Evolutionary conservation across 2,797 vertebrate genomes (phyloP).

Genomic region (Odontamblyopus rebecca): DNA sequence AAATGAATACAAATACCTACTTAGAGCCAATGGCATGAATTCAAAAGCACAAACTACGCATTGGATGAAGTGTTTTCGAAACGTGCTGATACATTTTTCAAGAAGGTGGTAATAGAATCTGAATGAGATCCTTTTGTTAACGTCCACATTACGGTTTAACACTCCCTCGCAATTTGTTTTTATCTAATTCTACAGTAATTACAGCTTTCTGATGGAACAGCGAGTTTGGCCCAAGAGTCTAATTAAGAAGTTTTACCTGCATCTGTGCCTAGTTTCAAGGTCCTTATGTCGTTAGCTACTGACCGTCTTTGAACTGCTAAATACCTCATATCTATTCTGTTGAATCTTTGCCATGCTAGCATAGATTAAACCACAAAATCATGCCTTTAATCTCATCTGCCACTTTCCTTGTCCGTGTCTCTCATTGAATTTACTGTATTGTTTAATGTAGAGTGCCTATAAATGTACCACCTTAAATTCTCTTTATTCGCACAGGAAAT

Average conservation of each 20-base stretch:
- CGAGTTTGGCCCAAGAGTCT: conserved; percentile 19
- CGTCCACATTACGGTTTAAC: conserved; percentile 19
- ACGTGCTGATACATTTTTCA: not conserved
- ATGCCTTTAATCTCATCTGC: conserved; percentile 41
- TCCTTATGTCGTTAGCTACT: conserved; percentile 37
- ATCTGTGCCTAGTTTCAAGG: conserved; percentile 45
- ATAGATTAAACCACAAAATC: conserved; percentile 29
- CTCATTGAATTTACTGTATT: conserved; percentile 30
- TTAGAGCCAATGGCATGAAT: not conserved
- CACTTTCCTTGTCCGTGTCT: conserved; percentile 21
- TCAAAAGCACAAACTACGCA: not conserved
- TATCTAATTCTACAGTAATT: conserved; percentile 38
- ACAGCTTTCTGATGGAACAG: conserved; percentile 21
- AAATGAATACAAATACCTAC: conserved; percentile 2
- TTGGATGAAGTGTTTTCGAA: not conserved
- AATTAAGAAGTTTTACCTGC: conserved; percentile 34
- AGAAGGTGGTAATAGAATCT: conserved; percentile 5
- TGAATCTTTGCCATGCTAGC: conserved; percentile 31
- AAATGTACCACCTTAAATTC: conserved; percentile 54
- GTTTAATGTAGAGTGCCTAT: conserved; percentile 40
- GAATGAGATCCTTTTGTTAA: conserved; percentile 1
- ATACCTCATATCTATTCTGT: conserved; percentile 40
- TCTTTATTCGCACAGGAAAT: conserved; percentile 40
- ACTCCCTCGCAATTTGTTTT: conserved; percentile 29
- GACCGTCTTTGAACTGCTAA: conserved; percentile 34